Percentiles rank a stretch among this genome's conserved stretches.
Evolutionary conservation across 2,888 invertebrate genomes (phyloP).

Genomic region (Tachystola acroxantha): DNA sequence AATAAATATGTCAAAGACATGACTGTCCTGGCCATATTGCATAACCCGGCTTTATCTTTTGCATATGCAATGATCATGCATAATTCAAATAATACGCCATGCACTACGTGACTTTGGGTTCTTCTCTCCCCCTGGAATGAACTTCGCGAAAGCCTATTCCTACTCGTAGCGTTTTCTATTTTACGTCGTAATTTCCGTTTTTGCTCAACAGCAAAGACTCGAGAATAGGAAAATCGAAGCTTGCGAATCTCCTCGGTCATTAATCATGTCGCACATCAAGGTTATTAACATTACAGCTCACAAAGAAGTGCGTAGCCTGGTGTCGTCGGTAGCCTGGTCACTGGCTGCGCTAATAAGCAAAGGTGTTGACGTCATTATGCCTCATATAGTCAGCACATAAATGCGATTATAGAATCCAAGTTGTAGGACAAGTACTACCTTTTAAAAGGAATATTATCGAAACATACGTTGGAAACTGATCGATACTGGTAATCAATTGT

Average conservation of each 20-base stretch:
- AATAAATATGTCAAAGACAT: slow-evolving; percentile 18
- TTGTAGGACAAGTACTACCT: no score
- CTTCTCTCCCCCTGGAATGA: slow-evolving; percentile 25
- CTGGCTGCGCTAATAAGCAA: slow-evolving; percentile 30
- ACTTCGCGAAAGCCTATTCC: slow-evolving; percentile 12
- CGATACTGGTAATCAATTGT: no score
- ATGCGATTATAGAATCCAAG: no score
- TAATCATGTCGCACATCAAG: slow-evolving; percentile 27
- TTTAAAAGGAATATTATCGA: no score
- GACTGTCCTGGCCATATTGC: slow-evolving; percentile 29
- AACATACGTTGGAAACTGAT: no score
- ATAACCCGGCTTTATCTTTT: slow-evolving; percentile 33
- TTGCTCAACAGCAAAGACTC: background rate
- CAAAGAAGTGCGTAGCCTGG: slow-evolving; percentile 11
- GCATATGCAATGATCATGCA: slow-evolving; percentile 42
- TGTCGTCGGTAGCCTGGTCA: slow-evolving; percentile 25
- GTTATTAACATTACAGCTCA: slow-evolving; percentile 23
- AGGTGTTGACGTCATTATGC: slow-evolving; percentile 24
- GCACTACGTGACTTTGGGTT: slow-evolving; percentile 23
- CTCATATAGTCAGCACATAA: slow-evolving; percentile 5
- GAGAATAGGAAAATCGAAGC: slow-evolving; percentile 5
- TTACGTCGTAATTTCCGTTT: slow-evolving; percentile 3
- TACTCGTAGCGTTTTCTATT: background rate
- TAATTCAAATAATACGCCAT: slow-evolving; percentile 39
- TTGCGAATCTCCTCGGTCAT: slow-evolving; percentile 22